Base-by-base conservation (phyloP, 2,888 invertebrate species). In the Branchellion lobata region DNA sequence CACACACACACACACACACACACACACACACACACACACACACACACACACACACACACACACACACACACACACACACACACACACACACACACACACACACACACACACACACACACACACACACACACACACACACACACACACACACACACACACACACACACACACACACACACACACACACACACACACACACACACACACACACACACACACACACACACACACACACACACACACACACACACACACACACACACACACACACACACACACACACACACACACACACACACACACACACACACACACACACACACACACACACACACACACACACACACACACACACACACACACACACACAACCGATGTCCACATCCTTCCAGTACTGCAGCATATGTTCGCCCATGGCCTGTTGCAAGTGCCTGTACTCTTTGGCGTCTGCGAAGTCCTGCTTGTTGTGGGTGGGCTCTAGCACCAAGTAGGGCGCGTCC, bases 101-200 rank as follows among this genome's bases (percentile, higher is more conserved):
- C 65, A n/a, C 65, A 65, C n/a, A 65, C 65, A 65, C 65, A 65
- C 65, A 65, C 29, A 27, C 29, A 27, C 29, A 27, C 29, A 65
- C 65, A 65, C 29, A 65, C 33, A 36, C 3, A 78, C 5, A 36
- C 29, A 14, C 21, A 24, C 81, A 90, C 87, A 87, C 89, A 96
- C 99, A 89, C 98, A 99, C 89, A 99, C 99, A 88, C 97, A 99
- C 88, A 65, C 65, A 65, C 65, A n/a, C 65, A 65, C n/a, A 65
- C 65, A 65, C 65, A 65, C 65, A 65, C 29, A 27, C 29, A 27
- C 29, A 27, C 29, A 65, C 65, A 65, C 29, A 27, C 65, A 65
- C 65, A 24, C 65, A n/a, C 65, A 27, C 65, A 27, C 65, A 65
- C 65, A 65, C 65, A 65, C 65, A n/a, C 65, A 65, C 65, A 65